Base-by-base conservation (phyloP, 1,140 invertebrate species). In the Drosophila melanogaster region DNA sequence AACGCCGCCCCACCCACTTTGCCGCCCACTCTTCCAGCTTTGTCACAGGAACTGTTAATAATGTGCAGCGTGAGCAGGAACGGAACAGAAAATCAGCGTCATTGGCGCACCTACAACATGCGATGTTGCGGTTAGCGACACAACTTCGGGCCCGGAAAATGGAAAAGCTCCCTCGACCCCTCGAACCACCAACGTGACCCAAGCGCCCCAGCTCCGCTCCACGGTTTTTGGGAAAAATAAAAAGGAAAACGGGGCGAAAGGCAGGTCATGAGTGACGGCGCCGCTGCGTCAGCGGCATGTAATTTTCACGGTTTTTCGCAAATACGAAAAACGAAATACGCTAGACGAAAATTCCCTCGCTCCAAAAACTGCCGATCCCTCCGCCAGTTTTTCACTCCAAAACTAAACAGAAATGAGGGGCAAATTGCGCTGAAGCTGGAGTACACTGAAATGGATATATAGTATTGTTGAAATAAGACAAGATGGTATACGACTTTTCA, bases 81-180 rank as follows among this genome's bases (percentile, higher is more conserved):
- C 86, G 64, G 64, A 67, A 67, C 64, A 44, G 64, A 90, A 90
- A 90, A 90, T 90, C 87, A 90, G 87, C 87, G 87, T 90, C 87
- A 90, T 90, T 90, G 87, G 87, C 87, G 87, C 87, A 90, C 87
- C 87, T 90, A 90, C 87, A 90, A 90, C 86, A 90, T 90, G 87
- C 87, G 81, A 90, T 90, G 87, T 90, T 90, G 87, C 66, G 87
- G 87, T 90, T 70, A 69, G 84, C 62, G 57, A 89, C 84, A 89
- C 84, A 89, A 89, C 84, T 89, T 89, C 84, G 84, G 83, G 79
- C 79, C 71, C 49, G 60, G 76, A 85, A 69, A 47, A 44, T 40
- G 64, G 67, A 43, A 75, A 79, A 78, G 80, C 70, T 49, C 4
- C 14, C 26, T 30, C 26, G 26, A 30, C 26, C 26, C 26, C 26